Evolutionary conservation across 2,797 vertebrate species (phyloP).

Genomic region (Leptatherina wallacei): DNA sequence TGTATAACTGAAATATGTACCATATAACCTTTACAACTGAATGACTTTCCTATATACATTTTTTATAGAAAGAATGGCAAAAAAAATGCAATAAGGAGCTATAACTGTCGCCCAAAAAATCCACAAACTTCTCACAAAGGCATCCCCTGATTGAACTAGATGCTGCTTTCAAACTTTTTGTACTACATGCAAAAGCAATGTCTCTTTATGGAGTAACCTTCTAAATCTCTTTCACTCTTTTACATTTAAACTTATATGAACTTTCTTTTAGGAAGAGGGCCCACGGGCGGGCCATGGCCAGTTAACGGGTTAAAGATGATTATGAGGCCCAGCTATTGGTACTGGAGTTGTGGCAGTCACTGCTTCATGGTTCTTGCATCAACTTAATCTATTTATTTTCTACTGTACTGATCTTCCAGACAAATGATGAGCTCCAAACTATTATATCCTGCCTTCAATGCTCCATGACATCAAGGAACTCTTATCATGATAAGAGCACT

Average conservation of each 20-base stretch:
- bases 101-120: no score
- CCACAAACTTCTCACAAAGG: no score
- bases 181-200: no score
- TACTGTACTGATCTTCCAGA: constrained; percentile 28
- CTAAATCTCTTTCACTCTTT: no score
- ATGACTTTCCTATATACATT: not conserved
- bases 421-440: constrained; percentile 35
- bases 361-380: constrained; percentile 3
- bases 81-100: not conserved
- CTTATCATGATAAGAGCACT: constrained; percentile 29
- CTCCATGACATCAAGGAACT: constrained; percentile 35
- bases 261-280: no score
- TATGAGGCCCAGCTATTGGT: not conserved
- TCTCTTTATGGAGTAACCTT: no score
- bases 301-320: not conserved
- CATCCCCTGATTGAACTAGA: no score
- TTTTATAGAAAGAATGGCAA: not conserved
- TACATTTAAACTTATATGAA: no score
- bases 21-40: not conserved
- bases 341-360: not conserved
- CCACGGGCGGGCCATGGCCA: no score
- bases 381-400: constrained; percentile 8
- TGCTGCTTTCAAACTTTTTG: no score
- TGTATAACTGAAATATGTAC: no score
- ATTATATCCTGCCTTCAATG: constrained; percentile 43